Evolutionary conservation across 2,113 vertebrate species (phyloP), one percentile per base, ranked within the genome.

Genomic region (Sturnira hondurensis): DNA sequence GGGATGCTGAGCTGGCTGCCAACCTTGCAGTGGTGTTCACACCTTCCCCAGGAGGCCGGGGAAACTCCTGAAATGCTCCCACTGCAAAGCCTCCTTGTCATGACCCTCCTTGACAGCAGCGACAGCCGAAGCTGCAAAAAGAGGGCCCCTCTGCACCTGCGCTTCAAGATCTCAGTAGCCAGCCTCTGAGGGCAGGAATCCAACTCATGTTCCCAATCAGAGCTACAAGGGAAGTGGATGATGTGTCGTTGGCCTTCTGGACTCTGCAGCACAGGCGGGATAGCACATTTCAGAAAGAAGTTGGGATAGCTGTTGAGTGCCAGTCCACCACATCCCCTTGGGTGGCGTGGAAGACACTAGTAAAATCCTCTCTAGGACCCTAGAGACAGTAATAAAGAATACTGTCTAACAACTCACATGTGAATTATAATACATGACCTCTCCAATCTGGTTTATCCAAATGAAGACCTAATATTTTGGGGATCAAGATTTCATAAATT

Each of bases 1-100:
- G 3, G 6, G 61, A 19, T 0, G 26, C 12, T 0, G 7, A 58
- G 28, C 50, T 0, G 0, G 45, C 86, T 43, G 41, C n/a, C 45
- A 14, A 20, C 17, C 10, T 58, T 38, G 28, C 74, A 22, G 0
- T 2, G 14, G 36, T 4, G 26, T 2, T 33, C 36, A 26, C 19
- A 0, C 6, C 50, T 22, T 4, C 13, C 33, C 24, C 2, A 4
- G 7, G 41, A 63, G n/a, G 41, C 41, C 41, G 6, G 28, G 2
- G 24, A 7, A 50, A 28, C 74, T 17, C 26, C 41, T 3, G 76
- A 63, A 61, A 70, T 7, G 11, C 20, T 63, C 81, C 73, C 36
- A 12, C 1, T 5, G 86, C 58, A 19, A 45, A 5, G 13, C 77
- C 17, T 26, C 8, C 2, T 50, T 41, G 2, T 28, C 5, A 9